phyloP scores from a whole-genome alignment of 2,888 invertebrate species.

The Melanophora roralis region DNA sequence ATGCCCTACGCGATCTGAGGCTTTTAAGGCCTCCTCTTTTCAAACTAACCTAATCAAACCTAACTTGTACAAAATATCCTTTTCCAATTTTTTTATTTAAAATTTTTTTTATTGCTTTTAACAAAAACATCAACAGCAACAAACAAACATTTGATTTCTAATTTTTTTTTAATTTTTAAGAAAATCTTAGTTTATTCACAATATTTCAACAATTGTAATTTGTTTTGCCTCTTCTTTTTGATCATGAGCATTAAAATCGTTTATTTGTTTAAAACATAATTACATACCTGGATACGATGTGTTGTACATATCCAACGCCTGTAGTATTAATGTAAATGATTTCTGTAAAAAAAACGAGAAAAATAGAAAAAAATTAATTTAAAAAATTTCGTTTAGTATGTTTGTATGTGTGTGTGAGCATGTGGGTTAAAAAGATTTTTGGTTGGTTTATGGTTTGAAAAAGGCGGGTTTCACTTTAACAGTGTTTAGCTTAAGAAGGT shows the following conservation, averaged over 20 bases:
- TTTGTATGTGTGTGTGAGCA: no score
- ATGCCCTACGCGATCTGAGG: no score
- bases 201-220: constrained; percentile 13
- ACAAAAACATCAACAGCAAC: neutral
- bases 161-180: constrained; percentile 35
- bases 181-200: constrained; percentile 21
- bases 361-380: constrained; percentile 32
- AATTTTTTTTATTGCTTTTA: no score
- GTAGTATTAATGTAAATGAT: constrained; percentile 94
- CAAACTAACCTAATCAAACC: no score
- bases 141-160: constrained; percentile 20
- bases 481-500: constrained; percentile 52
- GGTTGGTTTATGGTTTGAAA: neutral
- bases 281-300: constrained; percentile 83
- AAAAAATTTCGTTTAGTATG: constrained; percentile 12
- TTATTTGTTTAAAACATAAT: constrained; percentile 36
- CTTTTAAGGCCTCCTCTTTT: no score
- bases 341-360: constrained; percentile 82
- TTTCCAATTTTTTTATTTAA: no score
- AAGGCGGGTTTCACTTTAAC: constrained; percentile 54
- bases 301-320: constrained; percentile 91
- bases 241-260: neutral
- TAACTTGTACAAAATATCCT: no score
- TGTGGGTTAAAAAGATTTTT: constrained; percentile 1
- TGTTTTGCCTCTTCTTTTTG: neutral